Percentiles rank a stretch among this genome's conserved stretches.
Evolutionary conservation across 1,140 invertebrate genomes (phyloP).

Genomic region (Pomacea maculata): DNA sequence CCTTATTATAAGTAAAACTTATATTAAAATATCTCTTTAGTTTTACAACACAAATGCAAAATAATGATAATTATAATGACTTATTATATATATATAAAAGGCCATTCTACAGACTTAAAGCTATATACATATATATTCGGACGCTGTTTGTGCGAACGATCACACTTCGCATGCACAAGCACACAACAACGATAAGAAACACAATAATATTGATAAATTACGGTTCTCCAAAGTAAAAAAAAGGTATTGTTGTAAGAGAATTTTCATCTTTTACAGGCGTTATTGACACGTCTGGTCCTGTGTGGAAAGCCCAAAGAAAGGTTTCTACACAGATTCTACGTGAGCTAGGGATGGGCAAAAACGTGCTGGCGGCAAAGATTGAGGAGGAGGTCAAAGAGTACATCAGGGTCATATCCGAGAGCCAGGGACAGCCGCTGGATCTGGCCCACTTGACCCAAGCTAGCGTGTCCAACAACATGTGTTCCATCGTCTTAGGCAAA

Average conservation of each 20-base stretch:
- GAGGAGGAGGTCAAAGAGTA: slow-evolving; percentile 28
- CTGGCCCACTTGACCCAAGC: slow-evolving; percentile 14
- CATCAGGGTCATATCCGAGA: not conserved
- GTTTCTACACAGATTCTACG: slow-evolving; percentile 78
- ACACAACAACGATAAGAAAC: no score
- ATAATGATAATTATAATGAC: no score
- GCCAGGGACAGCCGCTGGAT: slow-evolving; percentile 15
- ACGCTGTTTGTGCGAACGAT: no score
- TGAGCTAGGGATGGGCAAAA: slow-evolving; percentile 79
- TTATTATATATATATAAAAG: no score
- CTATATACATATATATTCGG: no score
- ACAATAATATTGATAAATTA: no score
- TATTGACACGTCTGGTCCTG: slow-evolving; percentile 74
- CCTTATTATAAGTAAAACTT: no score
- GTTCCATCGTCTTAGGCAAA: slow-evolving; percentile 85
- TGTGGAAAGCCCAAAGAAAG: slow-evolving; percentile 85
- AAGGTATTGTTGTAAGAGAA: not conserved
- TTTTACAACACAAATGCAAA: no score
- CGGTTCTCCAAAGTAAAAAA: no score
- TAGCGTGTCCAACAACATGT: slow-evolving; percentile 80
- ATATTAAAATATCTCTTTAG: no score
- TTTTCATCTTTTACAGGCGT: slow-evolving; percentile 20
- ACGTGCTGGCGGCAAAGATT: slow-evolving; percentile 76
- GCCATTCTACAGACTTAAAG: no score
- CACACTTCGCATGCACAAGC: no score